phyloP scores from a whole-genome alignment of 2,113 vertebrate genomes.

The Bos indicus region DNA sequence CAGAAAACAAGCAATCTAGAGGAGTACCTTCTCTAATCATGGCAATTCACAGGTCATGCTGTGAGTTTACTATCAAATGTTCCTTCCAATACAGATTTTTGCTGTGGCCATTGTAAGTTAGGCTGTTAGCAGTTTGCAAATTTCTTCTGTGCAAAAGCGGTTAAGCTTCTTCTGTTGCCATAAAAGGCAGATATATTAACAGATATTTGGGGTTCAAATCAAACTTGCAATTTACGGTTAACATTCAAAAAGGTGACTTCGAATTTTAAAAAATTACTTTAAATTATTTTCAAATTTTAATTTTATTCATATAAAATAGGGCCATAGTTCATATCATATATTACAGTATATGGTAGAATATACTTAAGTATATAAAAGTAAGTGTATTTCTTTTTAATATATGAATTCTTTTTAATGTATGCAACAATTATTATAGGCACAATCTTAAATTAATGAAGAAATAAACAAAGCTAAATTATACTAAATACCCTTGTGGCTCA shows the following conservation, averaged over 20 bases:
- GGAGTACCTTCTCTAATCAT: background rate
- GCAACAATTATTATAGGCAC: background rate
- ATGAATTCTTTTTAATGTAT: background rate
- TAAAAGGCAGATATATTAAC: background rate
- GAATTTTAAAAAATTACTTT: slow-evolving; percentile 8
- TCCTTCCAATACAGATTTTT: background rate
- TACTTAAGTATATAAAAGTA: background rate
- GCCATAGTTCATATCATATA: background rate
- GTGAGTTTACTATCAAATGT: background rate
- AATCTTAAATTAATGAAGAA: background rate
- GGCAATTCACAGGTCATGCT: background rate
- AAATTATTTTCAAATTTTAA: slow-evolving; percentile 19
- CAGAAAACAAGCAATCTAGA: background rate
- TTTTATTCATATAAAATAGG: background rate
- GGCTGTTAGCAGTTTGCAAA: background rate
- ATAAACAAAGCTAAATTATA: background rate
- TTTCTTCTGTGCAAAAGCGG: background rate
- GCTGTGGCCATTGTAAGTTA: background rate
- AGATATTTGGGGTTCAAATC: background rate
- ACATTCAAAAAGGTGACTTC: background rate
- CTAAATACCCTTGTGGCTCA: background rate
- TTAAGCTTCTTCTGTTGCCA: background rate
- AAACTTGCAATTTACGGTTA: background rate
- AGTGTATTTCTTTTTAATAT: background rate
- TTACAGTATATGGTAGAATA: background rate